phyloP scores from a whole-genome alignment of 2,888 invertebrate genomes.

The Protophormia terraenovae region DNA sequence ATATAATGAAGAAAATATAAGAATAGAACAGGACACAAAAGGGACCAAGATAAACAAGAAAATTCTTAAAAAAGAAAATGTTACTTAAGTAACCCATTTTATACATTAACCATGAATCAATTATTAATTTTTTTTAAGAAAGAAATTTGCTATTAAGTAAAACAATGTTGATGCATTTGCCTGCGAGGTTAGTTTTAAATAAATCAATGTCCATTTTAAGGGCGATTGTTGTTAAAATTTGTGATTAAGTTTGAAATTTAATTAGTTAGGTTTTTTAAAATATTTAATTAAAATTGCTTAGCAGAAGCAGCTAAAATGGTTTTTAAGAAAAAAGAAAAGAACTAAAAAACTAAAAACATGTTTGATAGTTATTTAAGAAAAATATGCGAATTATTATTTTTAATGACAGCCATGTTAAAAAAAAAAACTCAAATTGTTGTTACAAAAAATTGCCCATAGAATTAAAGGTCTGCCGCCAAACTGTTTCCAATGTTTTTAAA shows the following conservation, averaged over 20 bases:
- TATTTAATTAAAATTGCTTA: background rate
- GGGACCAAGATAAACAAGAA: background rate
- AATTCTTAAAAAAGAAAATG: background rate
- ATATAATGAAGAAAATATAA: background rate
- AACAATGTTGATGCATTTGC: background rate
- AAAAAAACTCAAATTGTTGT: no score
- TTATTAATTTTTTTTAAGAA: background rate
- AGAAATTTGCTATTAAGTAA: background rate
- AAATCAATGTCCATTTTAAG: conserved; percentile 9
- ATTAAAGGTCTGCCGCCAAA: no score
- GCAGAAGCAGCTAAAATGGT: no score
- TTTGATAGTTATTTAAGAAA: no score
- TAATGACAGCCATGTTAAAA: no score
- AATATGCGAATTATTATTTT: no score
- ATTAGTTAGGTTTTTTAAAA: background rate
- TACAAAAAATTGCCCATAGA: no score
- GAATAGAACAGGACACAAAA: background rate
- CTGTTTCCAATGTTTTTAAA: no score
- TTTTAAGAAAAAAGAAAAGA: no score
- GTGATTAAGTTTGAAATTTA: no score
- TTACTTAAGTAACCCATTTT: background rate
- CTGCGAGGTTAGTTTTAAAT: background rate
- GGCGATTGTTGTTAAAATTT: no score
- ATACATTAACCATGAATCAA: background rate
- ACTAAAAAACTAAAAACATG: no score